Percentiles rank a stretch among this genome's conserved stretches.
These are phyloP conservation scores for Coptodon rendalli DNA, from an alignment of 2,113 vertebrate species.

Conservation along the genomic window DNA sequence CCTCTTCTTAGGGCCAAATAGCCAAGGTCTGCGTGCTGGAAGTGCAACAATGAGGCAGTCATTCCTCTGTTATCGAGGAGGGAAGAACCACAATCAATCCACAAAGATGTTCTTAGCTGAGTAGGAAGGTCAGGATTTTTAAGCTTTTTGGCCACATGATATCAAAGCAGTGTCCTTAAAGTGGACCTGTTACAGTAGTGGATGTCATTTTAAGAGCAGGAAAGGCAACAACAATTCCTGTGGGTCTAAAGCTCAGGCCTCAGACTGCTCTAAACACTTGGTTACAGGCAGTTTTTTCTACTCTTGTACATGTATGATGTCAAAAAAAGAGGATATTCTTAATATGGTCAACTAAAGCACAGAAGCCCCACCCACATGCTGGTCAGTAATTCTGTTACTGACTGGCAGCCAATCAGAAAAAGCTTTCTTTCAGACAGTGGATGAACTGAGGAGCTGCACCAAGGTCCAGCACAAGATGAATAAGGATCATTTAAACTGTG, in stretches of 20 bases:
- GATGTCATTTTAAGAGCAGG: not conserved
- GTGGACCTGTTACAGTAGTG: not conserved
- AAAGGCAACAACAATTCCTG: not conserved
- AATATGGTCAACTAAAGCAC: not conserved
- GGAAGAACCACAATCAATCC: not conserved
- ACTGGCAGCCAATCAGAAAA: not conserved
- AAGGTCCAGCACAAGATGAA: not conserved
- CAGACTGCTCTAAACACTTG: not conserved
- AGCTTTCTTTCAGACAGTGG: not conserved
- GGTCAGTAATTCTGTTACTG: not conserved
- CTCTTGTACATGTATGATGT: not conserved
- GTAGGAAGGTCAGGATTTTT: not conserved
- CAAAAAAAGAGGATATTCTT: not conserved
- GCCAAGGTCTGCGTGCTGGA: not conserved
- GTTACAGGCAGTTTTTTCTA: not conserved
- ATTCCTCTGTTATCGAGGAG: not conserved
- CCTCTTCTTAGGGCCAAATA: not conserved
- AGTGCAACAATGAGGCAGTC: not conserved
- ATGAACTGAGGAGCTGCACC: not conserved
- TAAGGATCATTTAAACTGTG: not conserved
- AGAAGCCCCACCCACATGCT: not conserved
- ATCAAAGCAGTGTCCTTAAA: not conserved
- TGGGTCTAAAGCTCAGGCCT: not conserved
- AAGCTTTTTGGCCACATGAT: not conserved
- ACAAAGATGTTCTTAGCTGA: not conserved